These are phyloP conservation scores for Dynastes tityus DNA, from an alignment of 2,888 invertebrate species.

Conservation along the genomic window DNA sequence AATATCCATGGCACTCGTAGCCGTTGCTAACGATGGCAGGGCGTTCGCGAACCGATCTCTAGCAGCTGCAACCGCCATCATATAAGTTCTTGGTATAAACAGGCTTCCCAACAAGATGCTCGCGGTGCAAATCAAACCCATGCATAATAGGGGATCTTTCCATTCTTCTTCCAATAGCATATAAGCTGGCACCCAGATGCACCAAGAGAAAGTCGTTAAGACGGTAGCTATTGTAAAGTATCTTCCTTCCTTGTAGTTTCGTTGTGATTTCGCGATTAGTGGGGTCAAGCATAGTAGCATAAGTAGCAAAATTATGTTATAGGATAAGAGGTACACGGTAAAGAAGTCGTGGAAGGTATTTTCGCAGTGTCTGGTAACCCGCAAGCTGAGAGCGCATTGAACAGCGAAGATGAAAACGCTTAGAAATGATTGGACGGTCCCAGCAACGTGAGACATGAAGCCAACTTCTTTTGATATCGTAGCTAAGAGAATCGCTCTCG, in stretches of 20 bases:
- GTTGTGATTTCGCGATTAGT: slow-evolving; percentile 76
- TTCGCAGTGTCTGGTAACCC: slow-evolving; percentile 70
- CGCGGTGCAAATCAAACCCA: slow-evolving; percentile 77
- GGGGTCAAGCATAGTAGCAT: slow-evolving; percentile 75
- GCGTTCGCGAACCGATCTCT: slow-evolving; percentile 75
- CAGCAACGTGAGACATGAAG: slow-evolving; percentile 80
- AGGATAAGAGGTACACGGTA: slow-evolving; percentile 72
- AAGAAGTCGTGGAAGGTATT: slow-evolving; percentile 72
- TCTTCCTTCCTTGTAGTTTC: slow-evolving; percentile 81
- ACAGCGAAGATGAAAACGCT: slow-evolving; percentile 78
- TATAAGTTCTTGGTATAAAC: slow-evolving; percentile 80
- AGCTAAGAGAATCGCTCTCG: slow-evolving; percentile 78
- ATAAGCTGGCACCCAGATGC: slow-evolving; percentile 75
- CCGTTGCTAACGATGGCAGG: slow-evolving; percentile 70
- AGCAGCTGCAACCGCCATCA: slow-evolving; percentile 78
- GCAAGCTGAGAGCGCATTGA: slow-evolving; percentile 74
- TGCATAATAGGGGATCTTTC: slow-evolving; percentile 76
- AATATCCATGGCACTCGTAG: slow-evolving; percentile 70
- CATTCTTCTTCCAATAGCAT: slow-evolving; percentile 72
- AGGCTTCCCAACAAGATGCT: slow-evolving; percentile 77
- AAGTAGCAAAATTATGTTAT: slow-evolving; percentile 76
- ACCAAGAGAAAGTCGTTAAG: slow-evolving; percentile 75
- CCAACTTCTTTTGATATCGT: slow-evolving; percentile 79
- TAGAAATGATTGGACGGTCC: slow-evolving; percentile 78
- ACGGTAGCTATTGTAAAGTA: slow-evolving; percentile 74